Evolutionary conservation across 1,140 invertebrate genomes (phyloP).

Genomic region (Habropoda laboriosa): DNA sequence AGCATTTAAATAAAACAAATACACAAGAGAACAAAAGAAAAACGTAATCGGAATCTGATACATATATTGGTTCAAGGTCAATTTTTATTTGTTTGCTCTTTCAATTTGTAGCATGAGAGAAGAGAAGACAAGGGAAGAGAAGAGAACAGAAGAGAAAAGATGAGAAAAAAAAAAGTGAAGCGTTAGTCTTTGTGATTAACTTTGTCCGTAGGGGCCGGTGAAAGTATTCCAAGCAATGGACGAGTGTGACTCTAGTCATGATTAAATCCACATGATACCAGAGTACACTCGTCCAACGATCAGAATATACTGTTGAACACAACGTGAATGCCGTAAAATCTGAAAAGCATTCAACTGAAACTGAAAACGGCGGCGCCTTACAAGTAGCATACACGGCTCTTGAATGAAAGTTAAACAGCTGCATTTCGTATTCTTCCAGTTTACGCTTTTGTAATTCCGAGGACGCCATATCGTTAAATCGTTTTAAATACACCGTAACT

Average conservation of each 20-base stretch:
- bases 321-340: slow-evolving; percentile 35
- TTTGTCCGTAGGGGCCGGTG: slow-evolving; percentile 35
- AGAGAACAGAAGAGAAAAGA: background rate
- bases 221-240: slow-evolving; percentile 73
- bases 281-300: slow-evolving; percentile 75
- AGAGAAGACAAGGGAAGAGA: background rate
- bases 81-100: slow-evolving; percentile 34
- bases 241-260: slow-evolving; percentile 81
- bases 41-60: background rate
- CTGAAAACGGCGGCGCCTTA: slow-evolving; percentile 69
- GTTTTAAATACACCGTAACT: slow-evolving; percentile 22
- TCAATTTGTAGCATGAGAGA: slow-evolving; percentile 11
- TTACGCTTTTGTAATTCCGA: slow-evolving; percentile 65
- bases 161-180: slow-evolving; percentile 25
- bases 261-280: slow-evolving; percentile 76
- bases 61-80: slow-evolving; percentile 24
- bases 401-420: slow-evolving; percentile 76
- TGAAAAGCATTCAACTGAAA: slow-evolving; percentile 58
- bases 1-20: background rate
- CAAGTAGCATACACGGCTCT: slow-evolving; percentile 70
- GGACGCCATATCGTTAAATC: slow-evolving; percentile 54
- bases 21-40: slow-evolving; percentile 21
- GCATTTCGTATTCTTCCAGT: slow-evolving; percentile 78
- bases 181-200: slow-evolving; percentile 40
- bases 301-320: slow-evolving; percentile 46